phyloP scores from a whole-genome alignment of 2,113 vertebrate genomes.

The Choloepus hoffmanni region DNA sequence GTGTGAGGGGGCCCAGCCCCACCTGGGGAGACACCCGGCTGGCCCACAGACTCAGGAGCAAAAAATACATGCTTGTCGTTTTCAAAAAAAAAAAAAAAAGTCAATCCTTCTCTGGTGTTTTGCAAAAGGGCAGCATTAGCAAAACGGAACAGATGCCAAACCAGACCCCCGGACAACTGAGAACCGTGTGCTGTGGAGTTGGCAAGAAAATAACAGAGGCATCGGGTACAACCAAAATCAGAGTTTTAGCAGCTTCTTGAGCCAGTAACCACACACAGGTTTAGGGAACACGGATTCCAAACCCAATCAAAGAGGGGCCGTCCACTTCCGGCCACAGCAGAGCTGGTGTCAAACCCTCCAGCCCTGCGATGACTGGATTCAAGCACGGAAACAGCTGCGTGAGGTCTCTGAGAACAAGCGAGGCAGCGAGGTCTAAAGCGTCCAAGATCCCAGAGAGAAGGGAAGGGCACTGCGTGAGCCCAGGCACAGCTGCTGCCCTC shows the following conservation, averaged over 20 bases:
- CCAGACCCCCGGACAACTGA: background rate
- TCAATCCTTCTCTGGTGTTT: too few species aligned
- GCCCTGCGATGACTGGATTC: too few species aligned
- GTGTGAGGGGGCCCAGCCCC: background rate
- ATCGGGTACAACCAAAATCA: background rate
- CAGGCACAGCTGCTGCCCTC: background rate
- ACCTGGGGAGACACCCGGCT: rapidly evolving
- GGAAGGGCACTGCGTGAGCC: background rate
- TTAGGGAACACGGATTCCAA: background rate
- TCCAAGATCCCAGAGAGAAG: background rate
- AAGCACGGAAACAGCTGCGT: background rate
- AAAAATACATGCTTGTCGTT: too few species aligned
- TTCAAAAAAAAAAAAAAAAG: too few species aligned
- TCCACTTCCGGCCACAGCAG: background rate
- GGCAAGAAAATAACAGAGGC: background rate
- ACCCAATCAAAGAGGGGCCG: background rate
- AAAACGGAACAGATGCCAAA: background rate
- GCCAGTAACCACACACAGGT: background rate
- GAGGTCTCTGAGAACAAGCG: background rate
- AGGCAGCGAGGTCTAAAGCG: background rate
- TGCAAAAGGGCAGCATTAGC: too few species aligned
- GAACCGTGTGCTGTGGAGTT: background rate
- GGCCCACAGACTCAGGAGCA: background rate
- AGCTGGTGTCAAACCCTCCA: background rate
- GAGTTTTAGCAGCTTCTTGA: background rate